phyloP scores from a whole-genome alignment of 2,888 invertebrate genomes.

The Pollenia angustigena region DNA sequence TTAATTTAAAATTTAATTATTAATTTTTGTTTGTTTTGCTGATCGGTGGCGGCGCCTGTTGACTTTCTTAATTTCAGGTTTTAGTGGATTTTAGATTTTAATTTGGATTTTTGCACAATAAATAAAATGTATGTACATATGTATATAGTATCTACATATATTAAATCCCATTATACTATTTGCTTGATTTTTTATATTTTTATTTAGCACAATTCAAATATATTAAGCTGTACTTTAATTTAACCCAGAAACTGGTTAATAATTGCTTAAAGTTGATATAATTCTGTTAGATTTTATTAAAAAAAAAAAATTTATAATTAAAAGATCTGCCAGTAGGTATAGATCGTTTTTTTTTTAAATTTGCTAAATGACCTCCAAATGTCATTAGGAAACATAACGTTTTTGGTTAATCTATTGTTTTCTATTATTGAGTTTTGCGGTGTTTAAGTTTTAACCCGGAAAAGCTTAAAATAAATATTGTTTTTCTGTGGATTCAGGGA shows the following conservation, averaged over 20 bases:
- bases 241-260: constrained; percentile 27
- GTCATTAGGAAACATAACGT: constrained; percentile 1
- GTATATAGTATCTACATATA: not conserved
- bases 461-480: too few relatives aligned
- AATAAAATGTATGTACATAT: not conserved
- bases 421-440: not conserved
- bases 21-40: not conserved
- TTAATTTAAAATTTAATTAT: constrained; percentile 12
- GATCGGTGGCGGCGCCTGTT: not conserved
- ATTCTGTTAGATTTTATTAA: not conserved
- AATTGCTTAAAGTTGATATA: not conserved
- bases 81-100: constrained; percentile 14
- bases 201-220: constrained; percentile 1
- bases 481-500: too few relatives aligned
- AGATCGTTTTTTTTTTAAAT: not conserved
- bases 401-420: not conserved
- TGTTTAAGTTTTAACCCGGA: too few relatives aligned
- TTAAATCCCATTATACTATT: constrained; percentile 5
- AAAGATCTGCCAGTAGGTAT: not conserved
- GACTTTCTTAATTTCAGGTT: constrained; percentile 45
- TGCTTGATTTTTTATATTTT: not conserved
- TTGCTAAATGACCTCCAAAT: constrained; percentile 11
- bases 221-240: not conserved
- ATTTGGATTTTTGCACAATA: constrained; percentile 14
- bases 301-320: not conserved